Evolutionary conservation across 2,888 invertebrate genomes (phyloP).

Genomic region (Vesta saturnalis): DNA sequence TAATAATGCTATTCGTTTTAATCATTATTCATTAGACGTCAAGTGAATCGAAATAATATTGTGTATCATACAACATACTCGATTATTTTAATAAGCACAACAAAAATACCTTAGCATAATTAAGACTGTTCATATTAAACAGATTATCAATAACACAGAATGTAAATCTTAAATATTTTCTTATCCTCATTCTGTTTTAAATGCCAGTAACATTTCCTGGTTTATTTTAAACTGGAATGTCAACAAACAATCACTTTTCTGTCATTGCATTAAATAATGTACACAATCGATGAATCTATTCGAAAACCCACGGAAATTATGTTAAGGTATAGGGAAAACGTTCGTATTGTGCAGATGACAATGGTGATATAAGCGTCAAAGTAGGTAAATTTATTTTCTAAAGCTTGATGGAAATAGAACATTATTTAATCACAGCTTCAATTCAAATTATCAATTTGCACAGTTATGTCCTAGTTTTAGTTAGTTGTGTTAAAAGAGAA

Average conservation of each 20-base stretch:
- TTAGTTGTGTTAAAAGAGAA: too few species aligned
- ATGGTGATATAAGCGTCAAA: neutral
- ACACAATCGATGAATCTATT: neutral
- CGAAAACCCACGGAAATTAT: neutral
- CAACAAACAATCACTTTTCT: neutral
- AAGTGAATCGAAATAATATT: neutral
- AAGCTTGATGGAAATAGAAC: neutral
- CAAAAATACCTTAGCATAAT: too few species aligned
- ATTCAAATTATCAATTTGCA: too few species aligned
- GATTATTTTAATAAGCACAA: too few species aligned
- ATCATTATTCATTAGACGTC: neutral
- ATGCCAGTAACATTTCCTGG: constrained; percentile 25
- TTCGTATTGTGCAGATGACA: neutral
- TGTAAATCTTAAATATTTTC: constrained; percentile 11
- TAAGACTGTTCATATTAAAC: too few species aligned
- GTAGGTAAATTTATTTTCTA: neutral
- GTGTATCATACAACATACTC: neutral
- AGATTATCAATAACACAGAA: too few species aligned
- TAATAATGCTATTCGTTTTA: neutral
- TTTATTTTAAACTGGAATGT: constrained; percentile 22
- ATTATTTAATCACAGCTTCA: too few species aligned
- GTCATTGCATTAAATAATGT: neutral
- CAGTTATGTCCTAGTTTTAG: too few species aligned
- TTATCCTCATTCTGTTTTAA: constrained; percentile 12
- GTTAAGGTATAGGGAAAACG: neutral